Evolutionary conservation across 35 echinoderm and acorn worm genomes (phyloP).

Genomic region (Antedon bifida): DNA sequence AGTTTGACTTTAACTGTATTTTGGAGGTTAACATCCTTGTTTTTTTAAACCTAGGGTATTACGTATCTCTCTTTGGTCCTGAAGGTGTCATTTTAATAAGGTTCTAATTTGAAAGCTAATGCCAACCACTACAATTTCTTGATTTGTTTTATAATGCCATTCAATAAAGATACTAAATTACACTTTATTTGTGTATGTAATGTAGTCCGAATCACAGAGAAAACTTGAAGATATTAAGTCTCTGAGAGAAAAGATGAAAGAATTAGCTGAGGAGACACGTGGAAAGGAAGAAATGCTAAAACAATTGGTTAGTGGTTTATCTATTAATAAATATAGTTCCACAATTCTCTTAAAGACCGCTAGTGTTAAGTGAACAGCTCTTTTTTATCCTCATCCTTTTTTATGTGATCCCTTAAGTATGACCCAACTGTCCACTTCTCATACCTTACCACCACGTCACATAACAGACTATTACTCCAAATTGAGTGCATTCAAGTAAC

Average conservation of each 20-base stretch:
- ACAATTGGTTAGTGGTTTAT: constrained; percentile 60
- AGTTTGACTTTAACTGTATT: constrained; percentile 1
- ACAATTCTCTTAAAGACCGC: too few species aligned
- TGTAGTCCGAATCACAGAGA: constrained; percentile 64
- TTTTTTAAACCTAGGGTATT: neutral
- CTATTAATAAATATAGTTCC: neutral
- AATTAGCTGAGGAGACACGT: constrained; percentile 85
- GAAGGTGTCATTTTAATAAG: too few species aligned
- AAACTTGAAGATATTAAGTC: constrained; percentile 90
- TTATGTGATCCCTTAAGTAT: neutral
- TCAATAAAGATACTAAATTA: too few species aligned
- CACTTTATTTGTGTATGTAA: neutral
- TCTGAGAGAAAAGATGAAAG: constrained; percentile 87
- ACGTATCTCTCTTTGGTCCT: neutral
- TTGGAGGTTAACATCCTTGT: neutral
- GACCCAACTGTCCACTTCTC: neutral
- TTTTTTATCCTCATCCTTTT: neutral
- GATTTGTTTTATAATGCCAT: too few species aligned
- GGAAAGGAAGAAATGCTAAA: constrained; percentile 77
- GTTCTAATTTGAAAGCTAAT: too few species aligned
- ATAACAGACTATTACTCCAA: too few species aligned
- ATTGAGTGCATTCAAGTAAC: too few species aligned
- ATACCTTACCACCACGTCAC: too few species aligned
- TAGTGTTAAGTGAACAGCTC: neutral
- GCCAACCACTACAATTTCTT: too few species aligned